Evolutionary conservation across 2,113 vertebrate species (phyloP), one percentile per base, ranked within the genome.

Genomic region (Strix uralensis): DNA sequence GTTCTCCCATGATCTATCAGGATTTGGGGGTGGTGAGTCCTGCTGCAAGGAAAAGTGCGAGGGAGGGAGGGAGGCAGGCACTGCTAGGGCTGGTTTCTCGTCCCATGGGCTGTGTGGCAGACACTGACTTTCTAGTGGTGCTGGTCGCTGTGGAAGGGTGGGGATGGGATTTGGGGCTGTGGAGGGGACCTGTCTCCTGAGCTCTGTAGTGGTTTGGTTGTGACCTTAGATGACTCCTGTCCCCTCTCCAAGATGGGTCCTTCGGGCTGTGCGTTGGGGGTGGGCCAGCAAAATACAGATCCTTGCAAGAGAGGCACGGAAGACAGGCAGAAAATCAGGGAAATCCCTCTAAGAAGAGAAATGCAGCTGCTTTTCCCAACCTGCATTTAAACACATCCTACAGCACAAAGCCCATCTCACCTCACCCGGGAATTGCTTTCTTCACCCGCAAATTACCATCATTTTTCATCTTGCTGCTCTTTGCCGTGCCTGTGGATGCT

Each of bases 401-500:
- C 19, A 67, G 57, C 46, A 2, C 69, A 2, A 44, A 79, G 15
- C 49, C 61, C 10, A 0, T 12, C 61, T 83, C 87, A 9, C 54
- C 70, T 46, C n/a, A 1, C 22, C 40, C 21, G 55, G 75, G 42
- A 54, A 17, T 5, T 9, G 32, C n/a, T 78, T 58, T 21, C 65
- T 34, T 46, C 3, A 1, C 51, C 30, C 25, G 9, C 7, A 49
- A 62, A 23, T 34, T n/a, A 9, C 59, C 51, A 13, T 5, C 20
- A 1, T 44, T 49, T 42, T 49, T 52, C 67, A 55, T 20, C 58
- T 42, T 12, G 11, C 59, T 2, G 1, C 17, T 46, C 47, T 2
- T 44, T 3, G 0, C 80, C 0, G 0, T 18, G 22, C 75, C 21
- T 36, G 27, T 1, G 80, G 77, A n/a, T 72, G 72, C 47, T 72